Conservation (phyloP, 2,113 vertebrate genomes). For the Corythornis madagascariensis region DNA sequence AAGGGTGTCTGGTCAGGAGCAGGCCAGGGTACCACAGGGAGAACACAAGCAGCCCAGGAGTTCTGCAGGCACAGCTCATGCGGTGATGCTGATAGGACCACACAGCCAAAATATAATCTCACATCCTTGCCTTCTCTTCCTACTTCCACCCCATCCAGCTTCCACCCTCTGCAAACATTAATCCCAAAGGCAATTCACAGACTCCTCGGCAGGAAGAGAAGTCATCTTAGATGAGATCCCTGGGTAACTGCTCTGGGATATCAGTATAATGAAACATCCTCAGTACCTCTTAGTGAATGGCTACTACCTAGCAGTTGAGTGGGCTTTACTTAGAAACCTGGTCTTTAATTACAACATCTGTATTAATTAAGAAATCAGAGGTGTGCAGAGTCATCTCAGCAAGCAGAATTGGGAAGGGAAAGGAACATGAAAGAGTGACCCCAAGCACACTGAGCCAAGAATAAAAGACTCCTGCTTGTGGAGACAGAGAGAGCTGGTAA, state of each 20-base stretch:
- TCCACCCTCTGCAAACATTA: neutral
- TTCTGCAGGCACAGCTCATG: neutral
- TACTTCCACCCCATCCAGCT: neutral
- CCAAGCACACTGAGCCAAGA: neutral
- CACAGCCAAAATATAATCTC: neutral
- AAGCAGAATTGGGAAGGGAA: neutral
- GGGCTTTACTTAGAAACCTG: neutral
- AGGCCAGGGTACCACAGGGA: neutral
- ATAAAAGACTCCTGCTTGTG: neutral
- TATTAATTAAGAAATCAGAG: neutral
- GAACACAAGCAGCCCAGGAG: neutral
- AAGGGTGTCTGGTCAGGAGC: neutral
- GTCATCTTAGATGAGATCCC: neutral
- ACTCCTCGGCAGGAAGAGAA: neutral
- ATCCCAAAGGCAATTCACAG: neutral
- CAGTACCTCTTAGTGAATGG: neutral
- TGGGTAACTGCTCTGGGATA: neutral
- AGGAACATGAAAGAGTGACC: neutral
- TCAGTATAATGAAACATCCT: neutral
- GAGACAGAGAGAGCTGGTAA: fast-evolving
- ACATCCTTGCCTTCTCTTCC: neutral
- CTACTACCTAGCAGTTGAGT: neutral
- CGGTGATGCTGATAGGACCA: neutral
- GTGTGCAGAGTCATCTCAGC: neutral
- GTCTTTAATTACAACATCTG: neutral